Percentiles rank a stretch among this genome's conserved stretches.
Conservation (phyloP, 2,113 vertebrate species). For the Nothocercus nigrocapillus region DNA sequence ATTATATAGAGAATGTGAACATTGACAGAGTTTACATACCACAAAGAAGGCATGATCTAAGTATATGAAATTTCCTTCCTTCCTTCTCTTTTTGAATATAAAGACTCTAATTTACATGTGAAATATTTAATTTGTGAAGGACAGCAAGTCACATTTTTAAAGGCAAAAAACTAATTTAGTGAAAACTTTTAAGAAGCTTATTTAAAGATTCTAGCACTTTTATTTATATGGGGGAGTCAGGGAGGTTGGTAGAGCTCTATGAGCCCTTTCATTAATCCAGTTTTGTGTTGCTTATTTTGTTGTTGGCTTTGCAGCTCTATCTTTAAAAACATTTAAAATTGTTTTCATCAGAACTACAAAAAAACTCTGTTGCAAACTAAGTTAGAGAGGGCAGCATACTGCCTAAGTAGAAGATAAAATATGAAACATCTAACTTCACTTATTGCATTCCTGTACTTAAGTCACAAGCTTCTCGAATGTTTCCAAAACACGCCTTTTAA, state of each 20-base stretch:
- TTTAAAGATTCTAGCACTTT: neutral
- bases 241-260: neutral
- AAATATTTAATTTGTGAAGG: neutral
- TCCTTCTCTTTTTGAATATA: neutral
- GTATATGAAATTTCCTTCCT: neutral
- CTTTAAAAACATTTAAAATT: neutral
- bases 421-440: neutral
- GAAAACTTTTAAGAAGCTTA: neutral
- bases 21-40: neutral
- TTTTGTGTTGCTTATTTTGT: neutral
- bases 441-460: neutral
- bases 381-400: neutral
- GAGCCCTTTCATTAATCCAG: neutral
- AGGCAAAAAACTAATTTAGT: neutral
- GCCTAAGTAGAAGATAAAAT: neutral
- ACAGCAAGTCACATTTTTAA: neutral
- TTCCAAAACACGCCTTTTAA: neutral
- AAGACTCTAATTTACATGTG: neutral
- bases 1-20: neutral
- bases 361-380: neutral
- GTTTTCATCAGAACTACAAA: neutral
- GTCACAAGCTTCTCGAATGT: rapidly evolving
- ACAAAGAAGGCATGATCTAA: neutral
- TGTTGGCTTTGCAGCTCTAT: neutral
- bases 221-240: neutral